Evolutionary conservation across 2,797 vertebrate species (phyloP).

Genomic region (Fratercula arctica): DNA sequence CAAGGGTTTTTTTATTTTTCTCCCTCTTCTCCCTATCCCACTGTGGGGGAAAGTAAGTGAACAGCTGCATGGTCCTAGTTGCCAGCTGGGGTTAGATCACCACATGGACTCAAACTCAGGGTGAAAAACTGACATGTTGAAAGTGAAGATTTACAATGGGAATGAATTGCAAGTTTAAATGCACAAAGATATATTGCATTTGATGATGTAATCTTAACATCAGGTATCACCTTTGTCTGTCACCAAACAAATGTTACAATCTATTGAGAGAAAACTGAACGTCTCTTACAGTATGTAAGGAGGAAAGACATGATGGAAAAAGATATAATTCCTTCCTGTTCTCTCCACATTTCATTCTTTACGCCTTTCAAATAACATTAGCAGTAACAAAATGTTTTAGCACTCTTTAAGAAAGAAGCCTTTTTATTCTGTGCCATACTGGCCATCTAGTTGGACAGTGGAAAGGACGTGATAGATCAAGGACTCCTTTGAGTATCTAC

Average conservation of each 20-base stretch:
- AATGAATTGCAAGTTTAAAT: not conserved
- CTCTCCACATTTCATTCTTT: not conserved
- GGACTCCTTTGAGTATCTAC: not conserved
- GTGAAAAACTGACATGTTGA: not conserved
- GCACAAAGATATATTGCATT: not conserved
- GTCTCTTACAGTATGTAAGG: not conserved
- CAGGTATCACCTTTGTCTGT: not conserved
- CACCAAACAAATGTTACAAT: not conserved
- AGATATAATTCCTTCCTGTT: not conserved
- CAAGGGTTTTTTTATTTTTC: not conserved
- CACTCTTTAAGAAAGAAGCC: not conserved
- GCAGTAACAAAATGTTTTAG: not conserved
- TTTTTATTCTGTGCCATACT: not conserved
- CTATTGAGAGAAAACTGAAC: not conserved
- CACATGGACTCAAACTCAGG: not conserved
- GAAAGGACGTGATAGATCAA: not conserved
- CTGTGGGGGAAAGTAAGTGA: not conserved
- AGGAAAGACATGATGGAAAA: not conserved
- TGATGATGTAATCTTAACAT: not conserved
- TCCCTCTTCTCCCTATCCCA: not conserved
- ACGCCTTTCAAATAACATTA: not conserved
- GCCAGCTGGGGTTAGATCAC: not conserved
- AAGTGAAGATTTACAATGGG: not conserved
- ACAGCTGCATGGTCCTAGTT: not conserved
- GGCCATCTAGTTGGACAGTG: not conserved